Conservation (phyloP, 2,113 vertebrate species). For the Eurypyga helias region DNA sequence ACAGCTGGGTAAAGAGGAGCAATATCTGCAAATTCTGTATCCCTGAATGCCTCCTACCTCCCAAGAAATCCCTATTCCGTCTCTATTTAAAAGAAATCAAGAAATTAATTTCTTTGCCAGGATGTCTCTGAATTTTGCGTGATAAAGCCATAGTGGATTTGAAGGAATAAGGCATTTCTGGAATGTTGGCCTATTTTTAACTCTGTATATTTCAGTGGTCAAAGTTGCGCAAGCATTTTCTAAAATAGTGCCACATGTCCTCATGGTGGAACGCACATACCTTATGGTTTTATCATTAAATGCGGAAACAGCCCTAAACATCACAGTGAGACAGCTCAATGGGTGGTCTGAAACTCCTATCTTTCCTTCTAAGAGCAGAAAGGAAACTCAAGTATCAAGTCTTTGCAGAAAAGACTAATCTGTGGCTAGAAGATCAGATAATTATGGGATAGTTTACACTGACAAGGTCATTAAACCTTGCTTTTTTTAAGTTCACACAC, state of each 20-base stretch:
- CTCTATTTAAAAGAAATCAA: neutral
- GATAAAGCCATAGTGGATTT: neutral
- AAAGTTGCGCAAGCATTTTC: conserved; percentile 7
- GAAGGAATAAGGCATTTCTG: conserved; percentile 6
- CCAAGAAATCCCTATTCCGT: neutral
- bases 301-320: conserved; percentile 58
- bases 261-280: conserved; percentile 40
- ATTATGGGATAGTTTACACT: conserved; percentile 25
- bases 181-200: conserved; percentile 22
- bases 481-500: neutral
- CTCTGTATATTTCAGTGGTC: conserved; percentile 17
- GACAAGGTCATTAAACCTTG: conserved; percentile 46
- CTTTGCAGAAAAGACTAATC: conserved; percentile 18
- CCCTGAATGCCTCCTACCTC: neutral
- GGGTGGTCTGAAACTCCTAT: conserved; percentile 73
- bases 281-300: conserved; percentile 76
- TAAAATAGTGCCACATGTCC: conserved; percentile 45
- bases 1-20: neutral
- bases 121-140: neutral
- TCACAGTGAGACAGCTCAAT: conserved; percentile 62
- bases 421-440: conserved; percentile 30
- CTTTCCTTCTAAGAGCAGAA: conserved; percentile 41
- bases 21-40: neutral
- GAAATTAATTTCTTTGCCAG: neutral
- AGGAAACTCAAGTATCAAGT: conserved; percentile 45